phyloP scores from a whole-genome alignment of 2,797 vertebrate species.

The Eleutherodactylus coqui region DNA sequence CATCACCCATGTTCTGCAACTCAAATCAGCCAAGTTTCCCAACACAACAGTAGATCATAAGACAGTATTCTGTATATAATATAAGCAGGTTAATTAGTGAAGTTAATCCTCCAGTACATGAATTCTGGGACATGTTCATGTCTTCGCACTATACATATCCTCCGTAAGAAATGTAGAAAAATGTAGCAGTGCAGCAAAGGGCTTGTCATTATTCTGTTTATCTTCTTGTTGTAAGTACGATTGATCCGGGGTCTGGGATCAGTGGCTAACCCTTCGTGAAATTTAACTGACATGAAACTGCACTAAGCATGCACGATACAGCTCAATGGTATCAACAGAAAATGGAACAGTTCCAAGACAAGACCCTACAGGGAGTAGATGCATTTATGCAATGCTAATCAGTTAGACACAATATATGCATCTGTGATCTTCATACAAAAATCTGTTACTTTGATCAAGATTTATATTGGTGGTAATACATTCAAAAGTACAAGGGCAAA shows the following conservation, averaged over 20 bases:
- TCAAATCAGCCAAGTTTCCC: too few species aligned
- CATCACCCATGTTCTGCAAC: too few species aligned
- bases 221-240: constrained; percentile 26
- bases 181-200: not conserved
- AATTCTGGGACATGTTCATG: not conserved
- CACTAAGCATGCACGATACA: not conserved
- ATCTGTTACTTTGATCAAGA: not conserved
- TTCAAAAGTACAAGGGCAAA: constrained; percentile 1
- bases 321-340: constrained; percentile 2
- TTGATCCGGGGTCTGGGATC: constrained; percentile 18
- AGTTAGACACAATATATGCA: constrained; percentile 19
- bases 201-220: constrained; percentile 23
- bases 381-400: constrained; percentile 42
- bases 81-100: not conserved
- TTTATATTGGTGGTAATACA: constrained; percentile 1
- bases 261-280: constrained; percentile 23
- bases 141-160: not conserved
- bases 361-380: constrained; percentile 35
- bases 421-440: constrained; percentile 22
- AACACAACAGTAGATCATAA: not conserved
- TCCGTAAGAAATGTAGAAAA: constrained; percentile 3
- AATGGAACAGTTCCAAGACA: constrained; percentile 36
- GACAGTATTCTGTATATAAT: too few species aligned
- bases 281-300: constrained; percentile 25
- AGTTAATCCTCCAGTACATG: not conserved